Base-by-base conservation (phyloP, 2,797 vertebrate genomes). In the Dermochelys coriacea region DNA sequence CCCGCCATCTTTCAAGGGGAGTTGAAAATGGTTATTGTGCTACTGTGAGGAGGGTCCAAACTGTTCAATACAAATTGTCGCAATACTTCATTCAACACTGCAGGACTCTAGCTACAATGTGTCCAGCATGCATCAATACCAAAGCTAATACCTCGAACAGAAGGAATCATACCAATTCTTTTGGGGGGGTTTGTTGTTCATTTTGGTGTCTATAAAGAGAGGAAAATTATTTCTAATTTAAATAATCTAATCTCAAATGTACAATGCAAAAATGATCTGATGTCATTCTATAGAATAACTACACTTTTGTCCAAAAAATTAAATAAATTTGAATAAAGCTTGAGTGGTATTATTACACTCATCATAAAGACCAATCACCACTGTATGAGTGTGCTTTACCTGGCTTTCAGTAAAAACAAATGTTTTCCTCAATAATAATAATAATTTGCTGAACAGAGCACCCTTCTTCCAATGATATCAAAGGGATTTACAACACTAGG, bases 151-250 rank as follows among this genome's bases (percentile, higher is more conserved):
- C 1, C 80, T 82, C 75, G 57, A 45, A 8, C 74, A 5, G 34
- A 82, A 15, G 12, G 4, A 88, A 10, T 5, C 71, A 31, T 12
- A 61, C 5, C 55, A 6, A 57, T 81, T 80, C 1, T 57, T 79
- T 15, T 27, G 52, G 11, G 2, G 0, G 12, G 1, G 0, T 80
- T 90, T 57, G 1, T 31, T 90, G 52, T 1, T 0, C 4, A 80
- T 95, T 85, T 95, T 85, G 74, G 15, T 4, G 1, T 19, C n/a
- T 77, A 85, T 16, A 23, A 37, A 85, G 27, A 37, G 25, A 54
- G 64, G 79, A 7, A 84, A 41, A 80, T 27, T 41, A 27, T 61
- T 52, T 4, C 4, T 0, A 2, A 85, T 84, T 78, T n/a, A 0
- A 12, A 88, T 86, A 25, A 88, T 11, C 0, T 0, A 0, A n/a